Conservation (phyloP, 2,888 invertebrate species). For the Pheosia tremula region DNA sequence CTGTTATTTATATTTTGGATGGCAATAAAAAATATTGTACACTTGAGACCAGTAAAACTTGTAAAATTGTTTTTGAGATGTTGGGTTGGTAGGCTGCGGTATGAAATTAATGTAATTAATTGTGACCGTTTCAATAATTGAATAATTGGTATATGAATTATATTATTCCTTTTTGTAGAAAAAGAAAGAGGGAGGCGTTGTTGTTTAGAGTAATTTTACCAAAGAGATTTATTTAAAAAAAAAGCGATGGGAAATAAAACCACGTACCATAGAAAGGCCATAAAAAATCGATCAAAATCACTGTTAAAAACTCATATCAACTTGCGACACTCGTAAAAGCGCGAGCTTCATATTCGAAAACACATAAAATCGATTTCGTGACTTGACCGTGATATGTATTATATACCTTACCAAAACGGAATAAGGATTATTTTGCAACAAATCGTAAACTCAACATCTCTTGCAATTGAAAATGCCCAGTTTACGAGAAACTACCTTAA, state of each 20-base stretch:
- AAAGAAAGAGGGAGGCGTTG: no score
- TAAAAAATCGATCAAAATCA: conserved; percentile 25
- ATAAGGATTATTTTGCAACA: conserved; percentile 18
- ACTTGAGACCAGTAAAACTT: no score
- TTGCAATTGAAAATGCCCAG: conserved; percentile 54
- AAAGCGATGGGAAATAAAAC: conserved; percentile 16
- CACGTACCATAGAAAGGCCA: conserved; percentile 13
- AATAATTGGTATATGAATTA: no score
- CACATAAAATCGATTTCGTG: conserved; percentile 31
- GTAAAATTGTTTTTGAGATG: conserved; percentile 24
- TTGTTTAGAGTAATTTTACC: no score
- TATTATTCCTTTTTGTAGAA: no score
- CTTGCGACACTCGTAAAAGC: conserved; percentile 18
- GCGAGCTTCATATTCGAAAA: conserved; percentile 26
- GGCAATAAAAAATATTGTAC: no score
- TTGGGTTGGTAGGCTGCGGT: no score
- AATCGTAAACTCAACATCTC: conserved; percentile 17
- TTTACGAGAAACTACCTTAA: conserved; percentile 61
- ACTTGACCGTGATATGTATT: conserved; percentile 9
- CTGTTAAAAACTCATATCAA: conserved; percentile 29
- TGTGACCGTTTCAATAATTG: no score
- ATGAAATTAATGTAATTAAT: no score
- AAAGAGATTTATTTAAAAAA: no score
- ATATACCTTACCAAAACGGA: neutral
- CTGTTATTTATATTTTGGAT: no score